These are phyloP conservation scores for Slavum lentiscoides DNA, from an alignment of 2,888 invertebrate genomes.

Conservation along the genomic window DNA sequence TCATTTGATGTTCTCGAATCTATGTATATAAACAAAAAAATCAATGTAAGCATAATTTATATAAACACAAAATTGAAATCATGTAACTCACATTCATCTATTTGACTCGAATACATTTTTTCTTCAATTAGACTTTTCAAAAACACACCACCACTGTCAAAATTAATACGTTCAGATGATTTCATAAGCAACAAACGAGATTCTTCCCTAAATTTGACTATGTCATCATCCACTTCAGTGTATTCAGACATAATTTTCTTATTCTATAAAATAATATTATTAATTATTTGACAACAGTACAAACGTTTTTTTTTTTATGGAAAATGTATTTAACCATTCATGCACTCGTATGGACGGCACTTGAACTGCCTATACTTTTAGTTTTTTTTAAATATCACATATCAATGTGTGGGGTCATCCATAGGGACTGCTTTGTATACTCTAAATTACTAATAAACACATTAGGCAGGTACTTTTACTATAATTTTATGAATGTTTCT, in stretches of 20 bases:
- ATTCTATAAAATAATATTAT: slow-evolving; percentile 19
- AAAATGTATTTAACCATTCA: neutral
- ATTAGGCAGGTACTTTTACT: no score
- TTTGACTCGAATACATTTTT: slow-evolving; percentile 34
- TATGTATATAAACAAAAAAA: neutral
- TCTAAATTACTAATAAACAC: no score
- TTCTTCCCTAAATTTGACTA: slow-evolving; percentile 34
- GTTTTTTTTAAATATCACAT: no score
- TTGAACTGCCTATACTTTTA: no score
- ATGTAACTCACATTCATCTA: slow-evolving; percentile 10
- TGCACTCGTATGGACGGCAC: no score
- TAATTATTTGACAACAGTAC: neutral
- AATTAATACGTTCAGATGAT: slow-evolving; percentile 39
- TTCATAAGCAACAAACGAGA: slow-evolving; percentile 41
- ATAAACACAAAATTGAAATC: neutral
- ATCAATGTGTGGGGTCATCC: no score
- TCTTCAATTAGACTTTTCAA: slow-evolving; percentile 45
- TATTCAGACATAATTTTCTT: slow-evolving; percentile 11
- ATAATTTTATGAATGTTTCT: no score
- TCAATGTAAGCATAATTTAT: neutral
- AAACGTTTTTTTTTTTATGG: neutral
- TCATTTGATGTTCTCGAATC: slow-evolving; percentile 24
- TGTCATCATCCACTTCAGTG: slow-evolving; percentile 18
- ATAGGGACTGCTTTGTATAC: no score
- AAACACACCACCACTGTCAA: slow-evolving; percentile 31